Evolutionary conservation across 2,888 invertebrate species (phyloP).

Genomic region (Leucophenga montana): DNA sequence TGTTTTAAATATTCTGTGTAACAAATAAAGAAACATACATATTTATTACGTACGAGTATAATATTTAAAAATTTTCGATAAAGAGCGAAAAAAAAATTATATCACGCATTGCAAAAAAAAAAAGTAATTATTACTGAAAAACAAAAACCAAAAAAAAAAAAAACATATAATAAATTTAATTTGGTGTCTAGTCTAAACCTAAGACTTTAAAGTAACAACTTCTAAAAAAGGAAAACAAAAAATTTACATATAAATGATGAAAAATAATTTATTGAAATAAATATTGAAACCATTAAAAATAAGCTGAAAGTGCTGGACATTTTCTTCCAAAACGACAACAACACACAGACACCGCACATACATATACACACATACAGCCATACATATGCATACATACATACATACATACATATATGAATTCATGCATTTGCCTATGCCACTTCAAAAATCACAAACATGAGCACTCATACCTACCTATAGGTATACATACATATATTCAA

Average conservation of each 20-base stretch:
- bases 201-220: constrained; percentile 64
- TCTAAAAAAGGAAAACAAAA: constrained; percentile 27
- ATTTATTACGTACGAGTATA: constrained; percentile 5
- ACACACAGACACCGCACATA: constrained; percentile 29
- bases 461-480: constrained; percentile 39
- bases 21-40: constrained; percentile 37
- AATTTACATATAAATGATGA: constrained; percentile 8
- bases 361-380: constrained; percentile 37
- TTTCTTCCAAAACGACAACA: constrained; percentile 57
- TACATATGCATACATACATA: constrained; percentile 38
- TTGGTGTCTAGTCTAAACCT: constrained; percentile 70
- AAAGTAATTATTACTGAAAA: constrained; percentile 26
- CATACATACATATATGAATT: constrained; percentile 34
- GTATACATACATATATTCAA: constrained; percentile 45
- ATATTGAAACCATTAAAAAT: constrained; percentile 37
- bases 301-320: constrained; percentile 72
- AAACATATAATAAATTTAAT: constrained; percentile 34
- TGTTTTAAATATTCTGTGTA: constrained; percentile 32
- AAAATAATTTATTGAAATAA: constrained; percentile 30
- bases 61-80: constrained; percentile 26
- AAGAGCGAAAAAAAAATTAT: constrained; percentile 23
- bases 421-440: constrained; percentile 11
- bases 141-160: too few relatives aligned
- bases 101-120: constrained; percentile 11
- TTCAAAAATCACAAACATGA: constrained; percentile 34